Evolutionary conservation across 2,797 vertebrate genomes (phyloP), one percentile per base, ranked within the genome.

Genomic region (Hozukius guyotensis): DNA sequence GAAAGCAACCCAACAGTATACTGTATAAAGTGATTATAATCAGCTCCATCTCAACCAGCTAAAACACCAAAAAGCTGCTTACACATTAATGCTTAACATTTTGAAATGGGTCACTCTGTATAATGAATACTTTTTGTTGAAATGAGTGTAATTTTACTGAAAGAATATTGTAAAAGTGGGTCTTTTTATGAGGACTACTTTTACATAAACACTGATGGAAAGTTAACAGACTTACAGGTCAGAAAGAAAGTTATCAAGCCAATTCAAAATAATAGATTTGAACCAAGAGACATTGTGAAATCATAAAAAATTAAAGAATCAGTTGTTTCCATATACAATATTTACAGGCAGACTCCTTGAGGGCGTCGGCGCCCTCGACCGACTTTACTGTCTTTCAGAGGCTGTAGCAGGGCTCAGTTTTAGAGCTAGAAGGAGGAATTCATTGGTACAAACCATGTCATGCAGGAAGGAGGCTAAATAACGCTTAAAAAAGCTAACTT

Each of bases 331-430:
- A 22, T n/a, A 52, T 20, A 53, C 49, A 6, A n/a, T 25, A 13
- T 42, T 25, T 24, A 16, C 61, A 22, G 5, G n/a, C 34, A 63
- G 20, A 61, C 59, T 31, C 31, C 7, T 18, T 2, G 16, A 8
- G 42, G 42, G 16, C 0, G 42, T 3, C 0, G 42, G 0, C 42
- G 0, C 0, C 16, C 42, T 46, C 16, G 3, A 3, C 14, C 16
- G 16, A 46, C 42, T 46, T 18, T 46, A 46, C 42, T 18, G 42
- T 46, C 42, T 46, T 0, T 46, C 42, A 0, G 42, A 46, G 42
- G 42, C 16, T 16, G 16, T 46, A 42, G 0, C 36, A 38, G 36
- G 36, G 32, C 12, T 38, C 36, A 13, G 36, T 38, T 38, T 38
- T 38, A 38, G 11, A 38, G 12, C 11, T 38, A 38, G 12, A 0